A percentile compares a stretch with the other conserved stretches of the same genome.
Conservation (phyloP, 2,888 invertebrate genomes). For the Argynnis bischoffii region DNA sequence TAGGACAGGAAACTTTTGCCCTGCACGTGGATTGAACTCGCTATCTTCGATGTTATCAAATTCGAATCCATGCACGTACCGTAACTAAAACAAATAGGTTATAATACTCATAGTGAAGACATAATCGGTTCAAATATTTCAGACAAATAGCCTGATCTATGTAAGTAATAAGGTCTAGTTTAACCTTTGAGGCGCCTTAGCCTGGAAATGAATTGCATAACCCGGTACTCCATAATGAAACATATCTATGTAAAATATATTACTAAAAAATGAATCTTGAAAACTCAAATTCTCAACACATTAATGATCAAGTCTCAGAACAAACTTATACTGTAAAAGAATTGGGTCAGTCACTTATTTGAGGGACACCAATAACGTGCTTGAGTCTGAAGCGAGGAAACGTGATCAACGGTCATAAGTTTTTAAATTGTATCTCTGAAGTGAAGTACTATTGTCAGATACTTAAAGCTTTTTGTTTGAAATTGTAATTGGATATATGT, state of each 20-base stretch:
- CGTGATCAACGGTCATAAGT: slow-evolving; percentile 39
- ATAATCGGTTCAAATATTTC: too few relatives aligned
- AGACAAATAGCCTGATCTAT: too few relatives aligned
- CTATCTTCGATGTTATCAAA: too few relatives aligned
- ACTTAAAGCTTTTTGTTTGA: slow-evolving; percentile 18
- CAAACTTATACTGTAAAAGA: slow-evolving; percentile 33
- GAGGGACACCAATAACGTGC: slow-evolving; percentile 41
- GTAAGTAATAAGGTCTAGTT: too few relatives aligned
- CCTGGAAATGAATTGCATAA: too few relatives aligned
- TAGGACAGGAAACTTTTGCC: too few relatives aligned
- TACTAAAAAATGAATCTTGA: too few relatives aligned
- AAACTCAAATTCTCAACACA: background rate
- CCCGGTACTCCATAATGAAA: background rate
- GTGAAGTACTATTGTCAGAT: slow-evolving; percentile 17
- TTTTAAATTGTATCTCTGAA: slow-evolving; percentile 33
- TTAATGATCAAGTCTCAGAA: slow-evolving; percentile 38
- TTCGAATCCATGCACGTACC: too few relatives aligned
- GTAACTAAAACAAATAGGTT: too few relatives aligned
- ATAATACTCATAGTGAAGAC: too few relatives aligned
- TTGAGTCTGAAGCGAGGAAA: slow-evolving; percentile 38
- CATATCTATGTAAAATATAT: background rate
- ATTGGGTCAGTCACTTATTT: slow-evolving; percentile 40
- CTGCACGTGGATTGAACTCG: too few relatives aligned
- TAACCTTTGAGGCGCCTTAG: too few relatives aligned
- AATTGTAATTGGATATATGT: slow-evolving; percentile 17